These are phyloP conservation scores for Strix aluco DNA, from an alignment of 2,113 vertebrate species.

Conservation along the genomic window DNA sequence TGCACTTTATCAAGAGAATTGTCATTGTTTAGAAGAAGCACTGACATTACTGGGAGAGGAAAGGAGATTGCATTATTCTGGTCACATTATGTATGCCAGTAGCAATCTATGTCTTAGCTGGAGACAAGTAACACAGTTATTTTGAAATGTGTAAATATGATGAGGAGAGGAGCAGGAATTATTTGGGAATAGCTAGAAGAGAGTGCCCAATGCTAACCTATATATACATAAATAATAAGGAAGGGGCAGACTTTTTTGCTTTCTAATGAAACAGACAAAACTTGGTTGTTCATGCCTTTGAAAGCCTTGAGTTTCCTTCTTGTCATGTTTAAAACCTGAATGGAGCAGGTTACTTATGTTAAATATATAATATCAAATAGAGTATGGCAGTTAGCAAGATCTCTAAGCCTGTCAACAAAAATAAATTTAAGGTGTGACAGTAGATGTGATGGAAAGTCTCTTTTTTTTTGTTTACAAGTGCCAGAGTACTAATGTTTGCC, in stretches of 20 bases:
- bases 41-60: neutral
- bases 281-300: neutral
- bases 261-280: neutral
- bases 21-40: neutral
- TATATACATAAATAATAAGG: neutral
- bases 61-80: neutral
- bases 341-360: neutral
- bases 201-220: neutral
- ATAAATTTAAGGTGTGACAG: neutral
- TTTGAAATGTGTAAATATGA: neutral
- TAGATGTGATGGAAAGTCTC: neutral
- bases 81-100: neutral
- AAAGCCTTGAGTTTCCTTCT: neutral
- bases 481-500: neutral
- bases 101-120: neutral
- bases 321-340: neutral
- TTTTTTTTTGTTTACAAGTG: neutral
- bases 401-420: neutral
- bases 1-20: neutral
- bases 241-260: neutral
- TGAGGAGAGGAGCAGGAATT: neutral
- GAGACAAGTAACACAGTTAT: neutral
- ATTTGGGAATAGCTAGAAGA: neutral
- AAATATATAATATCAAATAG: neutral
- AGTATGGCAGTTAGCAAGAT: neutral